Conservation (phyloP, 2,113 vertebrate genomes). For the Hippocampus guttulatus region DNA sequence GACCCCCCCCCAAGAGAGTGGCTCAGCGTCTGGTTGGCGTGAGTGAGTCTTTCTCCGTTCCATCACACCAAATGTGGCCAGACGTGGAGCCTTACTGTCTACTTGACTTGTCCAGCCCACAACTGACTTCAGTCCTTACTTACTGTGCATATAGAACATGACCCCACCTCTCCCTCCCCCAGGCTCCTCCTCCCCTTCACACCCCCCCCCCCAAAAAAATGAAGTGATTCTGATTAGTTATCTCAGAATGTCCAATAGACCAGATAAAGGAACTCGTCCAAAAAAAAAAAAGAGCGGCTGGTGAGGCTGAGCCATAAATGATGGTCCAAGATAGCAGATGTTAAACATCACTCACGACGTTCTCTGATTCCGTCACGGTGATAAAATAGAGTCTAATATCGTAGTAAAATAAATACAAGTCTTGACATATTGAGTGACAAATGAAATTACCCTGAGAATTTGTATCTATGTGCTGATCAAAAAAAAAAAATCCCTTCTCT, state of each 20-base stretch:
- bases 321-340: background rate
- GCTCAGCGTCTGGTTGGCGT: slow-evolving; percentile 49
- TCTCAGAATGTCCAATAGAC: background rate
- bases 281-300: background rate
- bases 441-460: background rate
- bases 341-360: background rate
- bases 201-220: background rate
- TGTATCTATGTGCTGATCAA: background rate
- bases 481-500: background rate
- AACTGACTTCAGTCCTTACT: slow-evolving; percentile 12
- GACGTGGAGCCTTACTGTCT: slow-evolving; percentile 65
- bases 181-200: no score
- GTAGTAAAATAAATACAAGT: slow-evolving; percentile 5
- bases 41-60: slow-evolving; percentile 36
- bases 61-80: slow-evolving; percentile 66
- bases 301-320: background rate
- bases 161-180: background rate
- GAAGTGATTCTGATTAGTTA: background rate
- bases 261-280: background rate
- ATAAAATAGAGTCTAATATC: background rate
- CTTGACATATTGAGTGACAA: slow-evolving; percentile 2
- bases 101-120: slow-evolving; percentile 29
- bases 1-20: slow-evolving; percentile 33
- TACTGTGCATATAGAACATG: background rate
- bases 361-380: background rate